Conservation (phyloP, 2,113 vertebrate genomes). For the Dromiciops gliroides region DNA sequence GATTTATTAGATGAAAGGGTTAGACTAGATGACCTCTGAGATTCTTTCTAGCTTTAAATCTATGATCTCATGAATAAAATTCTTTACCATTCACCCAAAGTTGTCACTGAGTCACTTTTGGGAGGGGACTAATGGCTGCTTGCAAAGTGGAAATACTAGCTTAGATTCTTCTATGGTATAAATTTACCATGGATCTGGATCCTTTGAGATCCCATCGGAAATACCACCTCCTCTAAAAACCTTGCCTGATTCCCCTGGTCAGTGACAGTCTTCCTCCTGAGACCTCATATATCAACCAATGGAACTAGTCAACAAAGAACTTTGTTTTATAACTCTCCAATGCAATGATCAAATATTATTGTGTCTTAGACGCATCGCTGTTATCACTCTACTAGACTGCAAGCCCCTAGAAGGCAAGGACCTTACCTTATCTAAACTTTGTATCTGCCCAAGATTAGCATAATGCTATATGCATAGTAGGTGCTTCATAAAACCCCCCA, state of each 20-base stretch:
- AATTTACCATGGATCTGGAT: not conserved
- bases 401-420: not conserved
- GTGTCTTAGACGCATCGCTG: not conserved
- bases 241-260: not conserved
- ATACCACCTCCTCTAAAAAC: not conserved
- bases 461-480: not conserved
- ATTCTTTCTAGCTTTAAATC: not conserved
- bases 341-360: not conserved
- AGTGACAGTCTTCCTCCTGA: not conserved
- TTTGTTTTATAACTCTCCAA: not conserved
- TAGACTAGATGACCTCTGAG: not conserved
- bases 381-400: not conserved
- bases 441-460: not conserved
- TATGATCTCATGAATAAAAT: not conserved
- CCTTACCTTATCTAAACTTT: not conserved
- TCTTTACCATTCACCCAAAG: not conserved
- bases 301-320: not conserved
- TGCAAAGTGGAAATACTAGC: not conserved
- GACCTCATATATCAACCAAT: not conserved
- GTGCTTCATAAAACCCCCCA: not conserved
- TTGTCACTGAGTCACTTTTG: not conserved
- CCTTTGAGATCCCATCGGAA: not conserved
- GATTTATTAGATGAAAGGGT: not conserved
- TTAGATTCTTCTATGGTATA: slow-evolving; percentile 2
- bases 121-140: not conserved